Evolutionary conservation across 2,888 invertebrate species (phyloP).

Genomic region (Drosophila subquinaria): DNA sequence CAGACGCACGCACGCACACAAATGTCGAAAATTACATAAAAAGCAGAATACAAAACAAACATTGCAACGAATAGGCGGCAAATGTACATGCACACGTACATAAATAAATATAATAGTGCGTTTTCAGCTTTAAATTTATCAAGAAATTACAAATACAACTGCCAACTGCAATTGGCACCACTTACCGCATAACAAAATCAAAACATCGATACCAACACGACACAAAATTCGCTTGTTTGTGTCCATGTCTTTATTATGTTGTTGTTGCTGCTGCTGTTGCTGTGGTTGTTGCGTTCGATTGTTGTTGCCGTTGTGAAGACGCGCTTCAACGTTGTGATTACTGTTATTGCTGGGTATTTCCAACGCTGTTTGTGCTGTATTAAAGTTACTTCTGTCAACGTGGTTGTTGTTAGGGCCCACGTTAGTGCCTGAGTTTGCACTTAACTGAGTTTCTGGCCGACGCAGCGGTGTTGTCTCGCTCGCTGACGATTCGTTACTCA

Average conservation of each 20-base stretch:
- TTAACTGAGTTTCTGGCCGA: constrained; percentile 75
- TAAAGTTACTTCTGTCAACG: constrained; percentile 17
- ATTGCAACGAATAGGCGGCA: constrained; percentile 38
- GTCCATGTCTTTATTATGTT: constrained; percentile 77
- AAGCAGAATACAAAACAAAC: constrained; percentile 36
- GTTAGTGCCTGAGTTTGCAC: constrained; percentile 53
- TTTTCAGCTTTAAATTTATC: constrained; percentile 9
- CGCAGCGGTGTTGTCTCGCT: constrained; percentile 85
- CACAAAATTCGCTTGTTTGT: constrained; percentile 86
- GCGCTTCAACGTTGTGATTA: constrained; percentile 59
- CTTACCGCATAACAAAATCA: constrained; percentile 90
- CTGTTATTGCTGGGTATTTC: constrained; percentile 30
- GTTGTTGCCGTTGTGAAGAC: constrained; percentile 51
- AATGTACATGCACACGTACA: background rate
- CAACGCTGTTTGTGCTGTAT: constrained; percentile 43
- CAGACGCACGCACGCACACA: constrained; percentile 26
- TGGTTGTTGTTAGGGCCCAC: constrained; percentile 52
- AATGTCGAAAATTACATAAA: constrained; percentile 41
- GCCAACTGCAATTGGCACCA: constrained; percentile 55
- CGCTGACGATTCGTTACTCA: constrained; percentile 85
- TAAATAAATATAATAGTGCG: background rate
- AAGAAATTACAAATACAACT: constrained; percentile 23
- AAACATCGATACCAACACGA: constrained; percentile 89
- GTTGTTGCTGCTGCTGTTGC: constrained; percentile 34
- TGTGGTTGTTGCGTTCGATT: constrained; percentile 37